phyloP scores from a whole-genome alignment of 2,113 vertebrate genomes.

The Eudorcas thomsonii region DNA sequence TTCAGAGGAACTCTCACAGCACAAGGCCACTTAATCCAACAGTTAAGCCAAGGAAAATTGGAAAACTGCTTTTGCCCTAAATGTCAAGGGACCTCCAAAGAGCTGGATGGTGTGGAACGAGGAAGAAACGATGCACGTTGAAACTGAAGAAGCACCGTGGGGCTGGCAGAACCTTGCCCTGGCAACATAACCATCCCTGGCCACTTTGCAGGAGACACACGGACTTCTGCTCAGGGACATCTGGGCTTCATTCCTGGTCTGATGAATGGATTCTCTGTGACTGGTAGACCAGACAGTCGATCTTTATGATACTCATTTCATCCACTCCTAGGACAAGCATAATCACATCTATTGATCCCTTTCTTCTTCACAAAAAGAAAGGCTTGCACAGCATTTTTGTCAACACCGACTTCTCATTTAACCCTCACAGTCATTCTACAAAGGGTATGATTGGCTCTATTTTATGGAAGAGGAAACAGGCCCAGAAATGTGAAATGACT shows the following conservation, averaged over 20 bases:
- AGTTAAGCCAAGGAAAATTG: slow-evolving; percentile 27
- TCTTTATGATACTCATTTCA: slow-evolving; percentile 46
- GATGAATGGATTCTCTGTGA: slow-evolving; percentile 43
- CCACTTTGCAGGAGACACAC: slow-evolving; percentile 26
- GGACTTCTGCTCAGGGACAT: slow-evolving; percentile 57
- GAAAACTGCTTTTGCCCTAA: slow-evolving; percentile 42
- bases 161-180: not conserved
- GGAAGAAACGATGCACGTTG: not conserved
- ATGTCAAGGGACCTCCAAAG: slow-evolving; percentile 33
- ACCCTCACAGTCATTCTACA: not conserved
- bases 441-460: not conserved
- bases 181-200: slow-evolving; percentile 52
- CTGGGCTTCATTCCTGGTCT: slow-evolving; percentile 59
- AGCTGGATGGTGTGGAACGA: not conserved
- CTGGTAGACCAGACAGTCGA: not conserved
- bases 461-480: slow-evolving; percentile 16
- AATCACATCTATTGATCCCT: not conserved
- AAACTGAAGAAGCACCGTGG: not conserved
- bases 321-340: not conserved
- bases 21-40: slow-evolving; percentile 49
- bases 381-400: not conserved
- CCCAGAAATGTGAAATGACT: not conserved
- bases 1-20: slow-evolving; percentile 42
- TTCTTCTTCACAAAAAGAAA: slow-evolving; percentile 4
- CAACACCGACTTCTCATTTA: not conserved